Conservation (phyloP, 2,113 vertebrate genomes). For the Ariopsis seemanni region DNA sequence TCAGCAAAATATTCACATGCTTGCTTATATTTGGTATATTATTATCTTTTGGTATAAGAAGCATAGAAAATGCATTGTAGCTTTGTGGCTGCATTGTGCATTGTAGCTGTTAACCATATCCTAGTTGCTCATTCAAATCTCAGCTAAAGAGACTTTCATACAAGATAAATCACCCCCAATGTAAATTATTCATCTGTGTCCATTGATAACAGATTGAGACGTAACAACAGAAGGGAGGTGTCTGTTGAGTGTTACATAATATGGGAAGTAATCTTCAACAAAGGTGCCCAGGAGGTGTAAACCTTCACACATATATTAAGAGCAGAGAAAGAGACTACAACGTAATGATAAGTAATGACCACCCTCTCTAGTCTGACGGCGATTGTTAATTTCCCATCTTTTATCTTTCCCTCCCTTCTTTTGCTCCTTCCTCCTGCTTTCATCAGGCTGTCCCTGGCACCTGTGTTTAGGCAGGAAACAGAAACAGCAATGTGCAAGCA, state of each 20-base stretch:
- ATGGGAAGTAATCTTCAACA: slow-evolving; percentile 1
- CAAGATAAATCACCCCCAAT: slow-evolving; percentile 4
- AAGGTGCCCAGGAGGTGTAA: slow-evolving; percentile 22
- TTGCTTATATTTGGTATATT: neutral
- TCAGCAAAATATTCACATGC: neutral
- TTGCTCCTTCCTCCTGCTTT: neutral
- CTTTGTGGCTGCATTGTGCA: no score
- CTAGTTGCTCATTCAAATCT: neutral
- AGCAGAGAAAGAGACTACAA: neutral
- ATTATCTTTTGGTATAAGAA: neutral
- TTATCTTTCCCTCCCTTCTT: neutral
- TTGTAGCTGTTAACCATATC: neutral
- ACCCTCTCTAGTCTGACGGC: slow-evolving; percentile 28
- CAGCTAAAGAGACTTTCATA: neutral
- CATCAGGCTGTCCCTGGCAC: slow-evolving; percentile 17
- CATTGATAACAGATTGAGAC: slow-evolving; percentile 37
- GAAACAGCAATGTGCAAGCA: slow-evolving; percentile 36
- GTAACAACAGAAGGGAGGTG: slow-evolving; percentile 22
- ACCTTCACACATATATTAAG: slow-evolving; percentile 29
- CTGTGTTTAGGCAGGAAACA: slow-evolving; percentile 34
- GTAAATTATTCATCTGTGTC: slow-evolving; percentile 40
- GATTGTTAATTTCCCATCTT: slow-evolving; percentile 32
- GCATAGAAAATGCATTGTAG: neutral
- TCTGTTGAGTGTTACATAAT: neutral
- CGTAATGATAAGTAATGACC: slow-evolving; percentile 35